Evolutionary conservation across 2,113 vertebrate genomes (phyloP).

Genomic region (Oreochromis tanganicae): DNA sequence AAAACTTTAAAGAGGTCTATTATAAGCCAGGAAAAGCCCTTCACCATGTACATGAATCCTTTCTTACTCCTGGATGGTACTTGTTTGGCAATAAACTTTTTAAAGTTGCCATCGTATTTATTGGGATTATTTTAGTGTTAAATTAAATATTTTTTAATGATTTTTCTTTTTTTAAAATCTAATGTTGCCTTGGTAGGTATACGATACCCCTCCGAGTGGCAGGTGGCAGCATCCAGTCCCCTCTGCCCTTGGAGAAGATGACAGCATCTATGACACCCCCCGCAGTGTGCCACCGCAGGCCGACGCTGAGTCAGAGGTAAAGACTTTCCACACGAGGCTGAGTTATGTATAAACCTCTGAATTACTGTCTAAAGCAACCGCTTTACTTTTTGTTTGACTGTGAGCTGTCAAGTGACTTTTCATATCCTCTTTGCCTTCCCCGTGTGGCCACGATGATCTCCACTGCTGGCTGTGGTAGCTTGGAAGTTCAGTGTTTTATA

Average conservation of each 20-base stretch:
- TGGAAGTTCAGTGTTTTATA: neutral
- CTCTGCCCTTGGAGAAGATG: slow-evolving; percentile 28
- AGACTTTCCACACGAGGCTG: neutral
- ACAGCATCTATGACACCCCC: slow-evolving; percentile 76
- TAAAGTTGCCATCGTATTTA: neutral
- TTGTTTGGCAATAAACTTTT: neutral
- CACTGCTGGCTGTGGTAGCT: neutral
- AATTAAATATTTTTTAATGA: rapidly evolving
- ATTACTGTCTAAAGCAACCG: neutral
- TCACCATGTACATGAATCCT: neutral
- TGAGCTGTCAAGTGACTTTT: neutral
- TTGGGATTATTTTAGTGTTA: neutral
- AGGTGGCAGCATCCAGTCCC: slow-evolving; percentile 66
- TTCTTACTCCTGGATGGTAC: neutral
- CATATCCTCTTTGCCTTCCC: neutral
- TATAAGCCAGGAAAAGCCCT: neutral
- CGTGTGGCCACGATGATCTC: neutral
- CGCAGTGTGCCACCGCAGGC: slow-evolving; percentile 58
- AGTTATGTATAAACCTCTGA: neutral
- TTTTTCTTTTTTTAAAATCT: neutral
- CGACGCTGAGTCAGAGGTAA: slow-evolving; percentile 67
- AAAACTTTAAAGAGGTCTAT: neutral
- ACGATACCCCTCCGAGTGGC: slow-evolving; percentile 74
- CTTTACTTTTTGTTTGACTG: neutral
- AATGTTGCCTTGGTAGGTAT: slow-evolving; percentile 58